Evolutionary conservation across 2,113 vertebrate species (phyloP).

Genomic region (Plestiodon gilberti): DNA sequence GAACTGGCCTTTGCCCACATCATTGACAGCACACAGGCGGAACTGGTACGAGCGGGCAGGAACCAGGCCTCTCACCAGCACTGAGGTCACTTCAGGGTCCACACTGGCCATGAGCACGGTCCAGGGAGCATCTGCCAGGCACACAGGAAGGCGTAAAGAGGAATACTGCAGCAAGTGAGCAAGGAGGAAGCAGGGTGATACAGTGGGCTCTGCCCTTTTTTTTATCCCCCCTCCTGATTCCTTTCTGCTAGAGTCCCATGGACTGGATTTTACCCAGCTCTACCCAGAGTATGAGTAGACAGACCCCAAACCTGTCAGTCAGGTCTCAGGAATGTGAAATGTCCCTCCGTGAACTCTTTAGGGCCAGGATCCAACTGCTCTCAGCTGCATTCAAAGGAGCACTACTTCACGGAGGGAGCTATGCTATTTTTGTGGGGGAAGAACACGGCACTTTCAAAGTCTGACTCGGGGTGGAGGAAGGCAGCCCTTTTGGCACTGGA

Average conservation of each 20-base stretch:
- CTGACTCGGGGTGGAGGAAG: not conserved
- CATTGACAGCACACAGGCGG: slow-evolving; percentile 93
- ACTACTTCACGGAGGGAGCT: not conserved
- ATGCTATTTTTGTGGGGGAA: not conserved
- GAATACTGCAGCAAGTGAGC: not conserved
- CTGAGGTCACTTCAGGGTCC: slow-evolving; percentile 83
- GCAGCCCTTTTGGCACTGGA: not conserved
- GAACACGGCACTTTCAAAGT: not conserved
- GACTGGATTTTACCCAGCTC: not conserved
- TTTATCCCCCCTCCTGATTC: not conserved
- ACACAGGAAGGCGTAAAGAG: not conserved
- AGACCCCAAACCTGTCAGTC: not conserved
- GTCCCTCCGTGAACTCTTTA: not conserved
- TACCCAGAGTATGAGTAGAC: not conserved
- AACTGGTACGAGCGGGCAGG: slow-evolving; percentile 96
- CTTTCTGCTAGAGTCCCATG: not conserved
- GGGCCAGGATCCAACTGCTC: not conserved
- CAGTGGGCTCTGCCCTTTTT: not conserved
- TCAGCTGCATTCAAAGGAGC: not conserved
- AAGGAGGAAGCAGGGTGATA: not conserved
- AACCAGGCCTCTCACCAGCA: slow-evolving; percentile 88
- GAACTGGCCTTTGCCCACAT: slow-evolving; percentile 95
- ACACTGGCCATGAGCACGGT: slow-evolving; percentile 88
- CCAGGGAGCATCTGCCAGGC: slow-evolving; percentile 88
- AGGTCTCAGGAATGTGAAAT: no score